Evolutionary conservation across 23 tunicate genomes (phyloP), one percentile per base, ranked within the genome.

Genomic region (Clavelina lepadiformis): DNA sequence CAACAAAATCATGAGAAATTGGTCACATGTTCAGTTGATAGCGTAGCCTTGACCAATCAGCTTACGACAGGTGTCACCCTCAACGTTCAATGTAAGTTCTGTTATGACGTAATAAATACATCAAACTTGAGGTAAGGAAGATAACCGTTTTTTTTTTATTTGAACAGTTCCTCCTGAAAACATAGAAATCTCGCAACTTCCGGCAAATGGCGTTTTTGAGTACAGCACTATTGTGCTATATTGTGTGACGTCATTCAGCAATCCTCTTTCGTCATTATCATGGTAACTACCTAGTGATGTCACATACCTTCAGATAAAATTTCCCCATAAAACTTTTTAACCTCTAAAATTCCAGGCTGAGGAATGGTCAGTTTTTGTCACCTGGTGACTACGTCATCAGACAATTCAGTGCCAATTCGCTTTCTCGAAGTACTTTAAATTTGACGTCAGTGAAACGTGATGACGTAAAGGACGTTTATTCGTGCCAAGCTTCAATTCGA

Each of bases 81-180:
- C 6, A 59, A 77, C 35, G 95, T 86, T 1, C 56, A 46, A 3
- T 86, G 95, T 86, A 64, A 86, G 95, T 80, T 21, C 22, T n/a
- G 30, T 30, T 22, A 20, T 20, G 65, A 5, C 27, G 49, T 15
- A 41, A 41, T 41, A 8, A 41, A 15, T 8, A 41, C 13, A 15
- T 41, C 15, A 41, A 41, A 41, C 49, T 41, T 41, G 13, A 41
- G 15, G 49, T n/a, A n/a, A n/a, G n/a, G n/a, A n/a, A n/a, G n/a
- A n/a, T n/a, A n/a, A n/a, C n/a, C n/a, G n/a, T n/a, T n/a, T n/a
- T n/a, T n/a, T n/a, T n/a, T n/a, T 11, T 20, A 18, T 53, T 18
- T 11, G 19, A 7, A 11, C 66, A 82, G 91, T 57, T 66, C 67
- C 91, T 6, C 95, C 95, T 2, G 64, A 33, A 18, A 52, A 55